Evolutionary conservation across 2,888 invertebrate genomes (phyloP), one percentile per base, ranked within the genome.

Genomic region (Bruchidius siliquastri): DNA sequence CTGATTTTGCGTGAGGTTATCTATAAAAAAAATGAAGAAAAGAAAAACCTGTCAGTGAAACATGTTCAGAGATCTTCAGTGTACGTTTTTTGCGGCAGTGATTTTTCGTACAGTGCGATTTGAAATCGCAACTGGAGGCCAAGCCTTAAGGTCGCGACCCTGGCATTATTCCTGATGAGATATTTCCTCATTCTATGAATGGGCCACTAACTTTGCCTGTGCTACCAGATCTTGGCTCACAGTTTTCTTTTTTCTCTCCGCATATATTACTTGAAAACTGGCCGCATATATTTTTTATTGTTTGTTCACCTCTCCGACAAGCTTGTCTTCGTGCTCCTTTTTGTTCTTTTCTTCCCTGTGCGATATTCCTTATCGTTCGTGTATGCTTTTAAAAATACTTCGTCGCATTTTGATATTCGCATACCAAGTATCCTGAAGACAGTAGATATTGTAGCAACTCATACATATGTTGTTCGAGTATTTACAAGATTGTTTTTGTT

Each of bases 161-260:
- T 67, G 71, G 72, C 72, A 70, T 73, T 72, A 73, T 72, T 74
- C 72, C 68, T 68, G 72, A 76, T 74, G 72, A 75, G 73, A 74
- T 74, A 74, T 75, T 72, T 73, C 70, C 67, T 70, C 69, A 73
- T 72, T 71, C 73, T 74, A 72, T 76, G 73, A 75, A 75, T 72
- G 73, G 75, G 71, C 73, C 75, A 75, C 72, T 71, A 73, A 74
- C 74, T 74, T 49, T 49, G 49, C 49, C 13, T 26, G 66, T 72
- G 71, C 75, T 75, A 74, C 72, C 71, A 73, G 69, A 69, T 71
- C 72, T 71, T 49, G 6, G 49, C 13, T 49, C 18, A 8, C 8
- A 3, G 3, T 49, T 13, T 49, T 49, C 49, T 13, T 49, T 49
- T 49, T 49, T 49, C 49, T 49, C 49, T 49, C 49, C 49, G 49